phyloP scores from a whole-genome alignment of 2,888 invertebrate genomes.

The Plagodis pulveraria region DNA sequence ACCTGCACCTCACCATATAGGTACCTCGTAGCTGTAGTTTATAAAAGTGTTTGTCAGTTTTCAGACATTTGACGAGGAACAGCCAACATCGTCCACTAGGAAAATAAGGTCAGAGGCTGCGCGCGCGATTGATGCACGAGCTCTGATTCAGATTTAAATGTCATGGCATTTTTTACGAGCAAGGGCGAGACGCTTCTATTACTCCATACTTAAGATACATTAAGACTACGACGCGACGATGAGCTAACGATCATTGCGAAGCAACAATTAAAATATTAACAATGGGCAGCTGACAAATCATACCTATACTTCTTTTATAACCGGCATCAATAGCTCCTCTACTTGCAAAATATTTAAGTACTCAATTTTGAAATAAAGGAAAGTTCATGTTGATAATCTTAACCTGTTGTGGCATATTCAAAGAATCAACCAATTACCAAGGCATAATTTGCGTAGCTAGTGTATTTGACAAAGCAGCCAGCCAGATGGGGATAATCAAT shows the following conservation, averaged over 20 bases:
- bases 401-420: slow-evolving; percentile 19
- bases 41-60: slow-evolving; percentile 38
- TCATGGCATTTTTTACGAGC: slow-evolving; percentile 62
- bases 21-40: slow-evolving; percentile 10
- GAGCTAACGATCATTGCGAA: slow-evolving; percentile 35
- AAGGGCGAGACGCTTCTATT: slow-evolving; percentile 57
- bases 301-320: slow-evolving; percentile 5
- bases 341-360: slow-evolving; percentile 24
- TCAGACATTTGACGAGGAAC: slow-evolving; percentile 60
- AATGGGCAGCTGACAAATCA: slow-evolving; percentile 6
- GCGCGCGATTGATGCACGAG: slow-evolving; percentile 44
- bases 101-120: slow-evolving; percentile 54
- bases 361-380: slow-evolving; percentile 26
- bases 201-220: slow-evolving; percentile 33
- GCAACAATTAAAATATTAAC: slow-evolving; percentile 22
- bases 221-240: slow-evolving; percentile 17
- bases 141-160: slow-evolving; percentile 59
- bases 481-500: slow-evolving; percentile 46
- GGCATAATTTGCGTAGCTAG: not conserved
- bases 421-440: not conserved
- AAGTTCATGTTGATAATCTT: slow-evolving; percentile 18
- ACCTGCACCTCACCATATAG: slow-evolving; percentile 23
- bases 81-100: slow-evolving; percentile 19
- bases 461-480: slow-evolving; percentile 18
- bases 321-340: not conserved